Percentiles rank a stretch among this genome's conserved stretches.
These are phyloP conservation scores for Drosophila takahashii DNA, from an alignment of 1,140 invertebrate species.

Conservation along the genomic window DNA sequence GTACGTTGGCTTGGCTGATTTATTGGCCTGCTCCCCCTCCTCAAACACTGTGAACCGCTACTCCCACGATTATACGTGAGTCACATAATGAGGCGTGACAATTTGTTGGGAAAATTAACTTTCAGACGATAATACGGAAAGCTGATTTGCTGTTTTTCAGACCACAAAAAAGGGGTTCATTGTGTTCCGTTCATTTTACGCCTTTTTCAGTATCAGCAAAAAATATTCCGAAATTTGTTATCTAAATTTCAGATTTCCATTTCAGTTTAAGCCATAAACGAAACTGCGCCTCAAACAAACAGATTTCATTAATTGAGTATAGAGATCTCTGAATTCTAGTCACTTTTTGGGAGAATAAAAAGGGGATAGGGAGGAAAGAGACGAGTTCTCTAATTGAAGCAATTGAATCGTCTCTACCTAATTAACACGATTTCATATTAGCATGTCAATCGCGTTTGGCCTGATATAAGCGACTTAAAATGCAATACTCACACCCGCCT, in stretches of 20 bases:
- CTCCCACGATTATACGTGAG: slow-evolving; percentile 41
- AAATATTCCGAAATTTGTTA: not conserved
- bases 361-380: not conserved
- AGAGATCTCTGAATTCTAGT: not conserved
- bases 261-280: not conserved
- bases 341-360: not conserved
- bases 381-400: slow-evolving; percentile 17
- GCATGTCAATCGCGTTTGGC: not conserved
- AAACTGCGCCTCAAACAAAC: slow-evolving; percentile 1
- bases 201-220: not conserved
- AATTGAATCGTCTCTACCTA: slow-evolving; percentile 6
- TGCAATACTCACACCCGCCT: not conserved
- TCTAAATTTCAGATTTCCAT: slow-evolving; percentile 9
- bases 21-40: not conserved
- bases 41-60: slow-evolving; percentile 7
- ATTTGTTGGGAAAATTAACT: not conserved
- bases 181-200: too few species aligned
- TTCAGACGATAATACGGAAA: not conserved
- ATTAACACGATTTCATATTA: slow-evolving; percentile 30
- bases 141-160: not conserved
- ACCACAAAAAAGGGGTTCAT: not conserved
- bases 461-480: not conserved
- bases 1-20: slow-evolving; percentile 18
- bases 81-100: slow-evolving; percentile 42
- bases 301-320: not conserved